These are phyloP conservation scores for Scrobipalpa atriplicella DNA, from an alignment of 2,888 invertebrate species.

Conservation along the genomic window DNA sequence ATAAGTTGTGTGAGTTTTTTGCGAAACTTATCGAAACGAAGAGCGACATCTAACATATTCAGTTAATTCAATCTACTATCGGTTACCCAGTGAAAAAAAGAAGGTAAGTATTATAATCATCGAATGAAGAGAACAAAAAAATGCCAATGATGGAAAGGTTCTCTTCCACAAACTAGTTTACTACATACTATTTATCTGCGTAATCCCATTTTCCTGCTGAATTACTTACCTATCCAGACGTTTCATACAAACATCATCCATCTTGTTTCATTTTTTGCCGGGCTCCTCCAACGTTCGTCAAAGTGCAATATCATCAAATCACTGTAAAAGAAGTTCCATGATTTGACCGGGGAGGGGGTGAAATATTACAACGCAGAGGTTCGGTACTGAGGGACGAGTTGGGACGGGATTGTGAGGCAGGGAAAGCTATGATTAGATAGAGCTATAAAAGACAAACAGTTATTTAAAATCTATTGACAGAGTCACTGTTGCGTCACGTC, in stretches of 20 bases:
- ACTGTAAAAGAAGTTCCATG: slow-evolving; percentile 79
- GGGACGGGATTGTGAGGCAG: slow-evolving; percentile 38
- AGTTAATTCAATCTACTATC: too few species aligned
- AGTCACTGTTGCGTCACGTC: too few species aligned
- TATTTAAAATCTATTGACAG: too few species aligned
- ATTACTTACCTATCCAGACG: slow-evolving; percentile 12
- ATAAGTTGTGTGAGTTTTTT: too few species aligned
- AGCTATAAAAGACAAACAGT: too few species aligned
- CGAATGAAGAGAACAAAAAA: background rate
- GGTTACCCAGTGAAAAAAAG: too few species aligned
- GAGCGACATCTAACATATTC: too few species aligned
- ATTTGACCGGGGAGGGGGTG: slow-evolving; percentile 70
- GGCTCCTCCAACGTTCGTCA: slow-evolving; percentile 62
- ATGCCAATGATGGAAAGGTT: background rate
- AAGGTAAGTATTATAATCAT: too few species aligned
- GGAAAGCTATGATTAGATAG: slow-evolving; percentile 14
- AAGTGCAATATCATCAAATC: slow-evolving; percentile 83
- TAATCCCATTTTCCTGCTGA: background rate
- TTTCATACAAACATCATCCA: slow-evolving; percentile 56
- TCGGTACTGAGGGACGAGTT: slow-evolving; percentile 62
- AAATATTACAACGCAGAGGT: slow-evolving; percentile 77
- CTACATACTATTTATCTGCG: background rate
- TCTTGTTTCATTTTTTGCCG: slow-evolving; percentile 69
- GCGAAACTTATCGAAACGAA: too few species aligned
- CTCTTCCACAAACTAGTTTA: background rate